These are phyloP conservation scores for Tragelaphus strepsiceros DNA, from an alignment of 2,113 vertebrate species.

Conservation along the genomic window DNA sequence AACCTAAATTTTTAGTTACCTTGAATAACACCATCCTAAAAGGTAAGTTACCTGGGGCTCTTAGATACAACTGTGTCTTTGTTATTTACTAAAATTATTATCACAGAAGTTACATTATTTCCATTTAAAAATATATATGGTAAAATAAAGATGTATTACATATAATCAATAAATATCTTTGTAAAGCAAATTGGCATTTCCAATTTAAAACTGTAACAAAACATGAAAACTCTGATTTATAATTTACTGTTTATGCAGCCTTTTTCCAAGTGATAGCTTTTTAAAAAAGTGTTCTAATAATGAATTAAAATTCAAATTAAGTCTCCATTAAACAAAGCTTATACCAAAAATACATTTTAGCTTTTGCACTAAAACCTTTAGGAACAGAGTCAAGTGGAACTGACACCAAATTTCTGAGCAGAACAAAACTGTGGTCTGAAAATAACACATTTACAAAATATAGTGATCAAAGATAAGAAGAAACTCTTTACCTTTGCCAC, in stretches of 20 bases:
- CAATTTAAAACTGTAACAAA: not conserved
- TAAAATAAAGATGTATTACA: conserved; percentile 14
- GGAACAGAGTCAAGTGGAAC: not conserved
- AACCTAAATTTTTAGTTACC: not conserved
- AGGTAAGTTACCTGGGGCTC: not conserved
- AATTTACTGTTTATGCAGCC: not conserved
- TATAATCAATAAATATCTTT: not conserved
- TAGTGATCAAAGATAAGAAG: not conserved
- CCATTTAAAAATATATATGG: not conserved
- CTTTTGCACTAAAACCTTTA: not conserved
- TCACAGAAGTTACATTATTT: not conserved
- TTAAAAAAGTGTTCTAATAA: not conserved
- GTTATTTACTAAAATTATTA: conserved; percentile 1
- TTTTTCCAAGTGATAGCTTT: not conserved
- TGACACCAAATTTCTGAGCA: conserved; percentile 18
- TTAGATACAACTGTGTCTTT: not conserved
- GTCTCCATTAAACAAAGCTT: conserved; percentile 15
- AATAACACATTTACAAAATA: conserved; percentile 48
- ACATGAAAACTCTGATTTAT: not conserved
- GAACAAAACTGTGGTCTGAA: not conserved
- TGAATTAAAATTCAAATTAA: conserved; percentile 28
- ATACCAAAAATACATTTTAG: not conserved
- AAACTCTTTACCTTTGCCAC: not conserved
- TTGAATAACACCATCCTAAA: not conserved
- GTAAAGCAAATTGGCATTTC: conserved; percentile 5